phyloP scores from a whole-genome alignment of 2,888 invertebrate genomes.

The Drosophila macrospina region DNA sequence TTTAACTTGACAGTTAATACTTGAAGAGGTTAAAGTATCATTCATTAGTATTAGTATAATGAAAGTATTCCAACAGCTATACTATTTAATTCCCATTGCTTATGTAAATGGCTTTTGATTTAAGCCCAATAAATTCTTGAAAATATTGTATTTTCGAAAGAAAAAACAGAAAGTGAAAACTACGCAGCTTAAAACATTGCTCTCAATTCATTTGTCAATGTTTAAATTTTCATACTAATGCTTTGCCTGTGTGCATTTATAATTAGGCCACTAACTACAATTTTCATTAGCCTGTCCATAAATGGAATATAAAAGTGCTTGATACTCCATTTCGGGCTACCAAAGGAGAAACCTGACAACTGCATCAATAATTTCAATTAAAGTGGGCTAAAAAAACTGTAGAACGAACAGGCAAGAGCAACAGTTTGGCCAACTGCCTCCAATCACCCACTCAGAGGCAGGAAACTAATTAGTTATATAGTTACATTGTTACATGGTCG shows the following conservation, averaged over 20 bases:
- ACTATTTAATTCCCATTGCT: background rate
- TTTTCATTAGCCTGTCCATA: background rate
- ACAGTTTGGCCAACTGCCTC: background rate
- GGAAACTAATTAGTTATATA: slow-evolving; percentile 72
- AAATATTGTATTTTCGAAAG: background rate
- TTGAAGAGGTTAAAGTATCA: no score
- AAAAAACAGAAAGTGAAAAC: background rate
- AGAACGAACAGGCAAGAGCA: slow-evolving; percentile 9
- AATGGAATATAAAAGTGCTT: slow-evolving; percentile 19
- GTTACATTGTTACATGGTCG: slow-evolving; percentile 58
- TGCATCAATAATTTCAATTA: slow-evolving; percentile 77
- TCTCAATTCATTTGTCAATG: background rate
- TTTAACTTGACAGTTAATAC: no score
- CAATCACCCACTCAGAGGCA: slow-evolving; percentile 34
- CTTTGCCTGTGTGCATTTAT: slow-evolving; percentile 5
- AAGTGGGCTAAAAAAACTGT: slow-evolving; percentile 27
- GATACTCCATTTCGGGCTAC: background rate
- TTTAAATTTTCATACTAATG: background rate
- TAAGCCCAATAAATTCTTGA: background rate
- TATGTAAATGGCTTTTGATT: background rate
- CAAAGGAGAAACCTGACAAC: slow-evolving; percentile 51
- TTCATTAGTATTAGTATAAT: no score
- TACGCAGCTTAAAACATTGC: background rate
- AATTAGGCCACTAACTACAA: background rate
- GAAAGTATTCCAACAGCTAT: no score